A percentile compares a stretch with the other conserved stretches of the same genome.
These are phyloP conservation scores for Echinometra lucunter DNA, from an alignment of 53 echinoderm and acorn worm species.

Conservation along the genomic window DNA sequence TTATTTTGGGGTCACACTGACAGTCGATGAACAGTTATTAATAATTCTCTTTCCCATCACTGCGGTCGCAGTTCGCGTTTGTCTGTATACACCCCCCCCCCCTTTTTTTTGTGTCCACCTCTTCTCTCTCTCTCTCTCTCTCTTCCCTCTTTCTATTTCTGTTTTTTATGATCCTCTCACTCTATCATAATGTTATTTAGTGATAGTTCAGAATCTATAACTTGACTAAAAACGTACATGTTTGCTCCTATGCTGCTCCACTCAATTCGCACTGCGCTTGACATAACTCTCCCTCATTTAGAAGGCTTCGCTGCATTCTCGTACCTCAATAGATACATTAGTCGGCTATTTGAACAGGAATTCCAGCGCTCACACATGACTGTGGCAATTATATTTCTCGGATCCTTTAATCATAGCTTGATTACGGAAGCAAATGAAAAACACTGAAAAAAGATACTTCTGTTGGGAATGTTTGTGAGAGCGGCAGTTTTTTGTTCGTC, in stretches of 20 bases:
- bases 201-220: neutral
- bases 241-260: neutral
- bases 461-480: neutral
- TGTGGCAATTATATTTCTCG: neutral
- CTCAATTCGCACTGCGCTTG: neutral
- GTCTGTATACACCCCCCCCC: conserved; percentile 21
- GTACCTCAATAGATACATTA: neutral
- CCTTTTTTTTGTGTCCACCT: neutral
- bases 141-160: neutral
- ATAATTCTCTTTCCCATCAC: conserved; percentile 44
- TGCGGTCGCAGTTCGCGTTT: conserved; percentile 35
- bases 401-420: neutral
- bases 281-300: neutral
- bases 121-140: neutral
- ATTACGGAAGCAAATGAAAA: neutral
- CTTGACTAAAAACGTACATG: neutral
- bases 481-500: neutral
- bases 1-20: conserved; percentile 62
- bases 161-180: no score
- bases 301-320: neutral
- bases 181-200: neutral
- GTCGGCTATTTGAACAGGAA: conserved; percentile 42
- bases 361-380: neutral
- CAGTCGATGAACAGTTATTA: conserved; percentile 52
- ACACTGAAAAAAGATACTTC: neutral